Base-by-base conservation (phyloP, 2,113 vertebrate species). In the Gymnorhina tibicen region DNA sequence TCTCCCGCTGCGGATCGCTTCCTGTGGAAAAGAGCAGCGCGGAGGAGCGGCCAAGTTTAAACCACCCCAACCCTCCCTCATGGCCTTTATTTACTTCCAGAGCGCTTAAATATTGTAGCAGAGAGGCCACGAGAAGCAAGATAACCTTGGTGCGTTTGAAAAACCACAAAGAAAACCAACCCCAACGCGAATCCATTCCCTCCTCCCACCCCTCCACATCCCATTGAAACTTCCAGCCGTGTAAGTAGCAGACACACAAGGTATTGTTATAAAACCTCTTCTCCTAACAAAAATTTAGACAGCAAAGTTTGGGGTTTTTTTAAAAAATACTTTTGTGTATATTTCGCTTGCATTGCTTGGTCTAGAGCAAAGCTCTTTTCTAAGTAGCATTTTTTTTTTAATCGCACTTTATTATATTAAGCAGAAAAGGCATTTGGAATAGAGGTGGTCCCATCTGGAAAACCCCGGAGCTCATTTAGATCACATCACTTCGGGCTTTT, bases 401-500 rank as follows among this genome's bases (percentile, higher is more conserved):
- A 46, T 41, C 28, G 10, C 16, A 3, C 16, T 80, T 74, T 73
- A 44, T 91, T 80, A 83, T 92, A 95, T 53, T 62, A 91, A 87
- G 91, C 91, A 91, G 96, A 95, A 97, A 98, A 37, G 72, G 87
- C 93, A 75, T 93, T 94, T 93, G 56, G 76, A 95, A 97, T 94
- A 93, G 97, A 98, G 95, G 95, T 98, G 98, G 99, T 98, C 99
- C 99, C 99, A 99, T 99, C 99, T 99, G 99, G 98, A 98, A 97
- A 98, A 97, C 95, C 98, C 97, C 96, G 95, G 98, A 99, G 97
- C 98, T 99, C 98, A 99, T 99, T 99, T 99, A 98, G 98, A 98
- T 98, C 98, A 98, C 98, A 98, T 98, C 98, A 98, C 98, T 98
- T 97, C 96, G 98, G 96, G 98, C 98, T 98, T 98, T 99, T 99